Evolutionary conservation across 2,797 vertebrate genomes (phyloP).

Genomic region (Lindbergichthys nudifrons): DNA sequence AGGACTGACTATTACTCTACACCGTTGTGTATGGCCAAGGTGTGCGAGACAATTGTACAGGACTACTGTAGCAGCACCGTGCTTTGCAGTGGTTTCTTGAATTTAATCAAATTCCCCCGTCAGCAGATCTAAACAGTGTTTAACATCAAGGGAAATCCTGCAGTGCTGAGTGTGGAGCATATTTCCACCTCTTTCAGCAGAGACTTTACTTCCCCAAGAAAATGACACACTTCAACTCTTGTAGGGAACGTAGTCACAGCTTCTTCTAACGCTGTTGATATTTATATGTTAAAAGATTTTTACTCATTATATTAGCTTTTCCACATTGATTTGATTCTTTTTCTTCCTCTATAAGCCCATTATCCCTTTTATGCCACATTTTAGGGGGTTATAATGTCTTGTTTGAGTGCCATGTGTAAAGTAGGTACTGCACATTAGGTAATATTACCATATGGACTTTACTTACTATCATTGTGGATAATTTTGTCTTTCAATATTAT

Average conservation of each 20-base stretch:
- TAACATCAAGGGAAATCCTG: constrained; percentile 39
- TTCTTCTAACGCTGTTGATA: not conserved
- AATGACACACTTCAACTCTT: constrained; percentile 10
- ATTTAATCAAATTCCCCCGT: constrained; percentile 51
- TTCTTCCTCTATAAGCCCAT: not conserved
- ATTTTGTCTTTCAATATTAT: not conserved
- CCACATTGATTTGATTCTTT: not conserved
- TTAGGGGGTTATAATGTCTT: not conserved
- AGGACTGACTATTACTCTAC: constrained; percentile 55
- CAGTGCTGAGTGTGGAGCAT: constrained; percentile 9
- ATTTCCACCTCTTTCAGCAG: constrained; percentile 14
- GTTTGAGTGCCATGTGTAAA: not conserved
- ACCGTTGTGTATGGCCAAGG: constrained; percentile 56
- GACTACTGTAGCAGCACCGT: constrained; percentile 42
- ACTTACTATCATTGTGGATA: not conserved
- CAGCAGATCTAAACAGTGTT: constrained; percentile 45
- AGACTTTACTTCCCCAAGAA: constrained; percentile 12
- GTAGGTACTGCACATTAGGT: not conserved
- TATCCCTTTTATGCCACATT: not conserved
- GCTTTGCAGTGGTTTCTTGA: constrained; percentile 47
- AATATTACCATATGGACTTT: not conserved
- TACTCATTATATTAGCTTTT: not conserved
- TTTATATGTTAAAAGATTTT: not conserved
- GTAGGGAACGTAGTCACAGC: not conserved
- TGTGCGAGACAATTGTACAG: constrained; percentile 61